Conservation (phyloP, 2,888 invertebrate species). For the Eupithecia subfuscata region DNA sequence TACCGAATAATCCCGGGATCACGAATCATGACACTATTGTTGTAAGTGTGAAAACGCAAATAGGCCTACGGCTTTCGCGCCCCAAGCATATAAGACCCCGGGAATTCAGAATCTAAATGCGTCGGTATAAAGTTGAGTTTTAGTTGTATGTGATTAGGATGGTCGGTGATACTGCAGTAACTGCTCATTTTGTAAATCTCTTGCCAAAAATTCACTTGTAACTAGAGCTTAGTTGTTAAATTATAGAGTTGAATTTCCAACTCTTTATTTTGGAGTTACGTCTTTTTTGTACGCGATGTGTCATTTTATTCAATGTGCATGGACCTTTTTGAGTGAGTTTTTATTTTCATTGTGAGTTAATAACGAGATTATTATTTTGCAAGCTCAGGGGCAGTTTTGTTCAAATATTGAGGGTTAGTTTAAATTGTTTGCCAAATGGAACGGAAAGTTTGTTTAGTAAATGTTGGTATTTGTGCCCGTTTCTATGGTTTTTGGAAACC, state of each 20-base stretch:
- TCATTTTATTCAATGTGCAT: constrained; percentile 53
- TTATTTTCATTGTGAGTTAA: constrained; percentile 72
- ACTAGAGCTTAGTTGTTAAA: background rate
- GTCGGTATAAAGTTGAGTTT: constrained; percentile 32
- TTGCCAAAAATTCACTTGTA: constrained; percentile 19
- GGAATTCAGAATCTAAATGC: constrained; percentile 39
- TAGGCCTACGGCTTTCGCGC: constrained; percentile 69
- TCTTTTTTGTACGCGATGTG: constrained; percentile 42
- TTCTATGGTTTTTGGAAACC: background rate
- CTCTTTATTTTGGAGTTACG: constrained; percentile 23
- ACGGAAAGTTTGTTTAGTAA: constrained; percentile 45
- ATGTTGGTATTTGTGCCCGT: constrained; percentile 18
- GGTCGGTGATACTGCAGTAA: constrained; percentile 55
- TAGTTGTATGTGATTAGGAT: constrained; percentile 16
- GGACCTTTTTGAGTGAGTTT: constrained; percentile 67
- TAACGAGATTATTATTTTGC: constrained; percentile 74
- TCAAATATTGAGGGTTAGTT: constrained; percentile 66
- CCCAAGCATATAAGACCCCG: constrained; percentile 17
- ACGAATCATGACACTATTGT: constrained; percentile 85
- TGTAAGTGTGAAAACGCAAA: constrained; percentile 84
- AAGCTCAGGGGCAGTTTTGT: constrained; percentile 59
- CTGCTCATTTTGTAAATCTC: constrained; percentile 55
- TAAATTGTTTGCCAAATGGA: constrained; percentile 59
- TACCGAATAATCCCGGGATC: constrained; percentile 80
- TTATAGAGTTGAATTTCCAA: constrained; percentile 41